Evolutionary conservation across 2,797 vertebrate genomes (phyloP), one percentile per base, ranked within the genome.

Genomic region (Lagodon rhomboides): DNA sequence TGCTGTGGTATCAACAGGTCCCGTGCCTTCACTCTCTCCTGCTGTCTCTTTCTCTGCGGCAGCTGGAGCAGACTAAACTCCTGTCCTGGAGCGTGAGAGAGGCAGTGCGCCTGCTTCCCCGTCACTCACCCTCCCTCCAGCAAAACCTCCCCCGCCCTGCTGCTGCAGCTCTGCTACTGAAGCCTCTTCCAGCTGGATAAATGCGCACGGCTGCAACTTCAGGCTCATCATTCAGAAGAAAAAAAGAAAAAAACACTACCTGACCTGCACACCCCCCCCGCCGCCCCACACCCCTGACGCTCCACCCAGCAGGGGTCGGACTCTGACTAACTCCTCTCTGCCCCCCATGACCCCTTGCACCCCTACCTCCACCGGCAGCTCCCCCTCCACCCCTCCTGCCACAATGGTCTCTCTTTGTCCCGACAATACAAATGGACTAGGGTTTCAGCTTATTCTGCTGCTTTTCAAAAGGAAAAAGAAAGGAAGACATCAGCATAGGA

Each of bases 371-470:
- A 82, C 84, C 68, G 51, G 71, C 83, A 85, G 86, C 79, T 86
- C 82, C 80, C 34, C 80, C 77, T 58, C 87, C 82, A 72, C 85
- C 87, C 76, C 88, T 90, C 82, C 83, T 81, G 83, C 80, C 89
- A 93, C 88, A 90, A 92, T 88, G 85, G 90, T 89, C 86, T 67
- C 86, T 89, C 92, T 95, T 96, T 96, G 95, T 96, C 92, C 90
- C 23, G 78, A 84, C 92, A 88, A 92, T 89, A 94, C 94, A 94
- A 95, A 95, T 94, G 94, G 92, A 93, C 93, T 92, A 92, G 88
- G 93, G 93, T 94, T 96, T 95, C 93, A 94, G 95, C 93, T 93
- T 93, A 95, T 95, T 95, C 94, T 95, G 94, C 89, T 92, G 92
- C 92, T 93, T 95, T 95, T 95, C 92, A 94, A 91, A 92, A 86